Base-by-base conservation (phyloP, 37 sponge, comb jelly and placozoan species). In the Aphrocallistes beatrix region DNA sequence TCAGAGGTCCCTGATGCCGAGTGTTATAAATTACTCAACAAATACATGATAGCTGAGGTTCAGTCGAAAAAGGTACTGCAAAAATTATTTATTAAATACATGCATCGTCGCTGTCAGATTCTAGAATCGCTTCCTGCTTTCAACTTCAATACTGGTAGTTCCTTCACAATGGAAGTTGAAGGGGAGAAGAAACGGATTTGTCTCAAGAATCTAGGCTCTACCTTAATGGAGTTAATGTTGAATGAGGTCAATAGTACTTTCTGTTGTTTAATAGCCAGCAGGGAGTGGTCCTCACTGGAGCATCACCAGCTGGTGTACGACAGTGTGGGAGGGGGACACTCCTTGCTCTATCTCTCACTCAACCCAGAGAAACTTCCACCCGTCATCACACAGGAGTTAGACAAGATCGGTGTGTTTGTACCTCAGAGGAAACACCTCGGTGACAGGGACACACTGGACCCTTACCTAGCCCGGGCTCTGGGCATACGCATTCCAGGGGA, bases 141-240 rank as follows among this genome's bases (percentile, higher is more conserved):
- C 51, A 89, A 87, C 51, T 92, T 51, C 84, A 92, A 92, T 37
- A 36, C 83, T 37, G 91, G 91, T 85, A 45, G 28, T 39, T 38
- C 38, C 36, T 69, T 25, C 10, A 0, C 25, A 16, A 50, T 47
- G 0, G 37, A 42, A 85, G 36, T 28, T 16, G 39, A 83, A 0
- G 83, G 83, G 0, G 23, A 6, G 39, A 38, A 38, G 28, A 38
- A 17, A 1, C 32, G 23, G 3, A 30, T 60, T 3, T 60, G 75
- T 60, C 34, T 60, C 28, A 60, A 60, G 34, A 60, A 92, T 17
- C 89, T 94, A 0, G 93, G 95, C 34, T 91, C 91, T 39, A 91
- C 91, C 1, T 83, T 94, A 36, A 90, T 94, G 95, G 86, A 86
- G 37, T 89, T 90, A 10, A 92, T 94, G 91, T 85, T 94, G 39